Evolutionary conservation across 2,113 vertebrate genomes (phyloP).

Genomic region (Muscicapa adusta): DNA sequence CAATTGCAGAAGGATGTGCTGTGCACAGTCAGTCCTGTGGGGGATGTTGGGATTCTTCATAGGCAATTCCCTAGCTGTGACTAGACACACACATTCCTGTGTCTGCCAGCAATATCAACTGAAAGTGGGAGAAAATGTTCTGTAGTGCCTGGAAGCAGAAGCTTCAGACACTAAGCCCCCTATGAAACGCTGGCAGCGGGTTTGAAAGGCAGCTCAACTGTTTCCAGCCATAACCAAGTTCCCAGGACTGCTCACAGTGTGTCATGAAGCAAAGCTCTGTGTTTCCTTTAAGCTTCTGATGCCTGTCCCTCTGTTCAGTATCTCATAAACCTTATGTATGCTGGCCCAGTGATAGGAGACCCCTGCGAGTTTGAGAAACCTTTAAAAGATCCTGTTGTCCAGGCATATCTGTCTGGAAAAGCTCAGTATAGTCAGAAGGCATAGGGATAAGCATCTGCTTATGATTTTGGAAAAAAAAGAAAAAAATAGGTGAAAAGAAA

Average conservation of each 20-base stretch:
- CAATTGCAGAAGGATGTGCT: background rate
- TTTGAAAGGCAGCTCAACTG: background rate
- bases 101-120: background rate
- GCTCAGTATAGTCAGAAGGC: background rate
- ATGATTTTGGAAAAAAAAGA: background rate
- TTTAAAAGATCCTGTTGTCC: background rate
- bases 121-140: background rate
- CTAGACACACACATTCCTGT: background rate
- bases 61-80: background rate
- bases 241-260: background rate
- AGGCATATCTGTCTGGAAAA: background rate
- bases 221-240: background rate
- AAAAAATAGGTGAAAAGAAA: background rate
- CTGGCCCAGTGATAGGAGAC: background rate
- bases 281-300: background rate
- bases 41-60: background rate
- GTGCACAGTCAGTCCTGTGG: background rate
- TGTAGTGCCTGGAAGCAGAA: background rate
- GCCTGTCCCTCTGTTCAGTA: background rate
- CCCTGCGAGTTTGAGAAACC: background rate
- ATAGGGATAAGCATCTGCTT: background rate
- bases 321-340: background rate
- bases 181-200: accelerated
- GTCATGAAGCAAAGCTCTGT: background rate
- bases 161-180: background rate